Evolutionary conservation across 2,797 vertebrate genomes (phyloP).

Genomic region (Fistularia commersonii): DNA sequence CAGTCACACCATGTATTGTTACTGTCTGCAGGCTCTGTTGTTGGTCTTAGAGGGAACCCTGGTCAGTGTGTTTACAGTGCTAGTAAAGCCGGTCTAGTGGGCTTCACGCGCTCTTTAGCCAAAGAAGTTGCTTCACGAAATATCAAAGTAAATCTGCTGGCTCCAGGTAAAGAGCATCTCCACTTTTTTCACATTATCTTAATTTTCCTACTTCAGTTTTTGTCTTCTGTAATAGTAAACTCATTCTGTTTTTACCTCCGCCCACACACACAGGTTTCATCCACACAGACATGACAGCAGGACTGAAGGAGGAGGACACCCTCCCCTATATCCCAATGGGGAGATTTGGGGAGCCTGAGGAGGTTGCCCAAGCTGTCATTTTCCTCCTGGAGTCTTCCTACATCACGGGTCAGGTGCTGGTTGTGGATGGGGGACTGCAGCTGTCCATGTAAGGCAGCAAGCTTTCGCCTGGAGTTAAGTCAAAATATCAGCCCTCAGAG

Average conservation of each 20-base stretch:
- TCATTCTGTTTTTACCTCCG: not conserved
- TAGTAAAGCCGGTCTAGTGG: constrained; percentile 88
- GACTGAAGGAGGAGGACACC: constrained; percentile 74
- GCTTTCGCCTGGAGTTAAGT: too few species aligned
- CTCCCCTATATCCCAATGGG: constrained; percentile 78
- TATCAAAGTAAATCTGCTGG: constrained; percentile 88
- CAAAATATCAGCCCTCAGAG: too few species aligned
- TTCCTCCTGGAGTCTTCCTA: constrained; percentile 89
- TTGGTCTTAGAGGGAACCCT: constrained; percentile 85
- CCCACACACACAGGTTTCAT: constrained; percentile 79
- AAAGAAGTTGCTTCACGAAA: constrained; percentile 90
- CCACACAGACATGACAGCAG: constrained; percentile 88
- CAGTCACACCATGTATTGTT: constrained; percentile 5
- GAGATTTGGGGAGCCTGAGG: constrained; percentile 84
- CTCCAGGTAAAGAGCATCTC: constrained; percentile 77
- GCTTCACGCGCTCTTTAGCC: constrained; percentile 90
- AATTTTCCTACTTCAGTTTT: not conserved
- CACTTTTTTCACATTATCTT: not conserved
- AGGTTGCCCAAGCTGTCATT: constrained; percentile 81
- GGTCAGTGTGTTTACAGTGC: constrained; percentile 90
- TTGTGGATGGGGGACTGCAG: constrained; percentile 90
- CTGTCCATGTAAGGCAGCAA: constrained; percentile 70
- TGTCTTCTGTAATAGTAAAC: too few species aligned
- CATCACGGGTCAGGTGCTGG: constrained; percentile 86
- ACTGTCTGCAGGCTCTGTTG: constrained; percentile 80